Percentiles rank a stretch among this genome's conserved stretches.
These are phyloP conservation scores for Eubasilissa regina DNA, from an alignment of 1,140 invertebrate species.

Conservation along the genomic window DNA sequence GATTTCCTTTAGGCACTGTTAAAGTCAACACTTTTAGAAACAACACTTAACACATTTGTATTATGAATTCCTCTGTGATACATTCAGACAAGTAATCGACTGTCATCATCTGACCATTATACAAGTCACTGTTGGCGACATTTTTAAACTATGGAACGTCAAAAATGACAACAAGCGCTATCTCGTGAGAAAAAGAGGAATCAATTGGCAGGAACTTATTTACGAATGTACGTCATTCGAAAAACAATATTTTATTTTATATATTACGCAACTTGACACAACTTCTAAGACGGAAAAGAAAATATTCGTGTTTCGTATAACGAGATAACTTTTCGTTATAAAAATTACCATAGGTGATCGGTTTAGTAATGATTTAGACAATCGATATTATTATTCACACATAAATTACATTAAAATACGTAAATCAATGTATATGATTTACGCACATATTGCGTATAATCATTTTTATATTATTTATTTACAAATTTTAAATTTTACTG, in stretches of 20 bases:
- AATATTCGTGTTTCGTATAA: too few species aligned
- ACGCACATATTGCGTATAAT: too few species aligned
- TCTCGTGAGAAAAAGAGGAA: constrained; percentile 21
- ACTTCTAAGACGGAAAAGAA: too few species aligned
- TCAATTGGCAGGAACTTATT: constrained; percentile 28
- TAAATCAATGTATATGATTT: too few species aligned
- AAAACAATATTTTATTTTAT: constrained; percentile 24
- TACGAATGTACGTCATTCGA: constrained; percentile 29
- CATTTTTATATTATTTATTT: too few species aligned
- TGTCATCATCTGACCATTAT: constrained; percentile 49
- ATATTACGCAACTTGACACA: constrained; percentile 24
- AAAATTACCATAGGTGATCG: too few species aligned
- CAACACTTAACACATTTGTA: constrained; percentile 34
- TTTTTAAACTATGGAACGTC: constrained; percentile 54
- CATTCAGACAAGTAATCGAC: constrained; percentile 43
- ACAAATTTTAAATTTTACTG: too few species aligned
- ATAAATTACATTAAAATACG: too few species aligned
- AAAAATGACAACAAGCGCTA: constrained; percentile 36
- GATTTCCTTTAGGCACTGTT: constrained; percentile 15
- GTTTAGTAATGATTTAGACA: too few species aligned
- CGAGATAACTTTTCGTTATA: too few species aligned
- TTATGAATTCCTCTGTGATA: constrained; percentile 9
- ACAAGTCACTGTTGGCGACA: constrained; percentile 52
- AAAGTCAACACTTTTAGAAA: constrained; percentile 31
- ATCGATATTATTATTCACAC: too few species aligned